These are phyloP conservation scores for Eudemis profundana DNA, from an alignment of 2,888 invertebrate species.

Conservation along the genomic window DNA sequence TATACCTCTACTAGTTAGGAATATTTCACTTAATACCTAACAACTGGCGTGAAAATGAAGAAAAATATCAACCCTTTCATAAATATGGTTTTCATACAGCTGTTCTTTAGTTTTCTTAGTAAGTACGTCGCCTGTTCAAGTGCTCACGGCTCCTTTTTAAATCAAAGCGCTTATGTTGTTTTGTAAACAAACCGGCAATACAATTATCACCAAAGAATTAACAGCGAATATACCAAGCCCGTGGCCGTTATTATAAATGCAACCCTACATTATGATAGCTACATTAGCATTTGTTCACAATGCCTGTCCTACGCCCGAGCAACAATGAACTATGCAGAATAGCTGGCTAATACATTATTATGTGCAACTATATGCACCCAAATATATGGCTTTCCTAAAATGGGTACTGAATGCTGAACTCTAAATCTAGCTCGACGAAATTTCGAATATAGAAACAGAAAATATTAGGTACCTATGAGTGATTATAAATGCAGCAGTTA, in stretches of 20 bases:
- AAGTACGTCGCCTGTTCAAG: too few species aligned
- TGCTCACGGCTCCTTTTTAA: too few species aligned
- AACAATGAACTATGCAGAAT: constrained; percentile 45
- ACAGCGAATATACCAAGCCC: constrained; percentile 27
- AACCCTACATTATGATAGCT: constrained; percentile 47
- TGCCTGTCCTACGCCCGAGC: constrained; percentile 46
- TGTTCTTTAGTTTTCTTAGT: too few species aligned
- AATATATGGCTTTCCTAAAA: constrained; percentile 25
- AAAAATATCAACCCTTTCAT: too few species aligned
- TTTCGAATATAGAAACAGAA: background rate
- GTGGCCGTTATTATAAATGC: constrained; percentile 32
- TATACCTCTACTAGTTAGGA: too few species aligned
- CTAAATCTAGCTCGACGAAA: too few species aligned
- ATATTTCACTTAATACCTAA: too few species aligned
- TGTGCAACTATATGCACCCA: constrained; percentile 19
- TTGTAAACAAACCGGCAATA: background rate
- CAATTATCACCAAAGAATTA: constrained; percentile 35
- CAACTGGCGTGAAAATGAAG: too few species aligned
- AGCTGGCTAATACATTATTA: constrained; percentile 33
- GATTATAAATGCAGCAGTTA: too few species aligned
- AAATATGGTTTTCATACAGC: too few species aligned
- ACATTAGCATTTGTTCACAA: constrained; percentile 71
- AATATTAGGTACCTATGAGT: too few species aligned
- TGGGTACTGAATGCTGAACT: constrained; percentile 16
- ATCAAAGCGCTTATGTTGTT: background rate